These are phyloP conservation scores for Botia almorhae DNA, from an alignment of 2,797 vertebrate genomes.

Conservation along the genomic window DNA sequence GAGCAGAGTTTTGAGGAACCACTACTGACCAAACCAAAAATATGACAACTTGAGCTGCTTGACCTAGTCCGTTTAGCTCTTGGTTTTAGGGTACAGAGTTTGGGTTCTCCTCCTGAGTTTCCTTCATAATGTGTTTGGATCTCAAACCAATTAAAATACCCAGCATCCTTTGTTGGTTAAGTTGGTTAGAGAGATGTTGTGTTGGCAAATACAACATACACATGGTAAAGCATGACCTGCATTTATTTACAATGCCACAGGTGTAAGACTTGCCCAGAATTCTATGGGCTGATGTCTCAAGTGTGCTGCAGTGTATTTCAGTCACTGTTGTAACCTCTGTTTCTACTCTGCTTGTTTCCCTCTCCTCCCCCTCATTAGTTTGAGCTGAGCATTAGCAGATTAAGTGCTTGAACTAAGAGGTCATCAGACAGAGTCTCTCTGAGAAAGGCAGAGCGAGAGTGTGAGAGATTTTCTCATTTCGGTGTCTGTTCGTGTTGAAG, in stretches of 20 bases:
- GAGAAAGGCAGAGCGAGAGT: conserved; percentile 43
- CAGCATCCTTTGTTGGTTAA: too few relatives aligned
- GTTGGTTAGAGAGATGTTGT: background rate
- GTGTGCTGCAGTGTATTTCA: background rate
- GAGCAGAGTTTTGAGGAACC: background rate
- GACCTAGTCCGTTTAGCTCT: background rate
- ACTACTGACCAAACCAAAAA: background rate
- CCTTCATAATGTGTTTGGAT: background rate
- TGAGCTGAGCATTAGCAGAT: conserved; percentile 83
- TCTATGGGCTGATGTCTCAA: background rate
- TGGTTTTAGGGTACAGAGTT: background rate
- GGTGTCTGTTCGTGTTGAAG: background rate
- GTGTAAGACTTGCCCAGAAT: background rate
- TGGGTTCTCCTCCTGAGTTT: background rate
- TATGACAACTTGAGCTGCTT: background rate
- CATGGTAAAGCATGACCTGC: background rate
- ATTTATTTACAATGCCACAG: background rate
- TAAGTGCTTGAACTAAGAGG: conserved; percentile 82
- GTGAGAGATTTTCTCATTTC: conserved; percentile 1
- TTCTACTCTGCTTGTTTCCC: background rate
- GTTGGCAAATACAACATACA: background rate
- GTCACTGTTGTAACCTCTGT: background rate
- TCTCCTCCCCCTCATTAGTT: conserved; percentile 70
- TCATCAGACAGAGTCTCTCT: conserved; percentile 74
- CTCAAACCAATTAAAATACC: too few relatives aligned